Evolutionary conservation across 2,113 vertebrate species (phyloP).

Genomic region (Haliaeetus leucogaster): DNA sequence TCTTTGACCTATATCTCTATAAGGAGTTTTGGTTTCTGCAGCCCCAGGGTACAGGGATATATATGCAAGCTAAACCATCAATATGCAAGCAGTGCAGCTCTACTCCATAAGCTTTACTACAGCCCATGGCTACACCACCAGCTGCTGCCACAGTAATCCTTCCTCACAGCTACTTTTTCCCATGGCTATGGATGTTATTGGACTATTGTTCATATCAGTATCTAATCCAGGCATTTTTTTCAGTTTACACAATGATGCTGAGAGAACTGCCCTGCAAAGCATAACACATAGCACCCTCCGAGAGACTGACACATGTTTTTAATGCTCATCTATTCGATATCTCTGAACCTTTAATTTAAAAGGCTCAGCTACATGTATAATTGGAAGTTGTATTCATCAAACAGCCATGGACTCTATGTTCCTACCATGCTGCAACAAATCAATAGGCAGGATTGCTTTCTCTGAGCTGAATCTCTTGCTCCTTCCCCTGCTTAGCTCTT

Average conservation of each 20-base stretch:
- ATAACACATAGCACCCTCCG: background rate
- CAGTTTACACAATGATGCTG: background rate
- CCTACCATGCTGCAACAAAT: background rate
- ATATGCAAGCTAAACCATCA: background rate
- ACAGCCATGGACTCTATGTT: background rate
- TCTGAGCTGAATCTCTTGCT: background rate
- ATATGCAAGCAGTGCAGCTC: background rate
- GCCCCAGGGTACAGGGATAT: background rate
- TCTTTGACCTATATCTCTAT: background rate
- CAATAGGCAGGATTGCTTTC: background rate
- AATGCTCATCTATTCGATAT: background rate
- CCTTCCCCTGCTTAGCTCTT: background rate
- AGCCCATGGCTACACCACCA: background rate
- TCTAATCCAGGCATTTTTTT: background rate
- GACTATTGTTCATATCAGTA: background rate
- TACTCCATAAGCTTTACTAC: background rate
- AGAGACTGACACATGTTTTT: background rate
- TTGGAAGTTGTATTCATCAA: background rate
- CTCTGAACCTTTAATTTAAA: background rate
- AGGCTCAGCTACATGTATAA: background rate
- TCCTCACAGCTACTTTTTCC: background rate
- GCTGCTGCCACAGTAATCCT: background rate
- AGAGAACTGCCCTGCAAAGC: background rate
- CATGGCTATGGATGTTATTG: background rate
- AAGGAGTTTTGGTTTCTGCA: background rate